Base-by-base conservation (phyloP, 2,888 invertebrate species). In the Drosophila affinis region DNA sequence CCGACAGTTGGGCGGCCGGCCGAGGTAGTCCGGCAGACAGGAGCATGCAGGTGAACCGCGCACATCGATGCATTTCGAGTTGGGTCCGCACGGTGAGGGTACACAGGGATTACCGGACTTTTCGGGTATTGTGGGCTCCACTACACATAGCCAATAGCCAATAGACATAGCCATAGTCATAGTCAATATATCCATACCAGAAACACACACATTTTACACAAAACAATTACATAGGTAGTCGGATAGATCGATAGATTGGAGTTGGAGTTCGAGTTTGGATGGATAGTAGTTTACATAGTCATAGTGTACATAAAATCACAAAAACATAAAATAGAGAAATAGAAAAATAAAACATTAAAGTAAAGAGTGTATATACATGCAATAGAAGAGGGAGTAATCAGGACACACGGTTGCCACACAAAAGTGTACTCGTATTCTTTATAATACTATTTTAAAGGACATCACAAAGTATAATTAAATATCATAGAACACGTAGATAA, bases 1-100 rank as follows among this genome's bases (percentile, higher is more conserved):
- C 89, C 97, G 94, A 90, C 97, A 97, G 90, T 96, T 96, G 45
- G 97, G 97, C 56, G 97, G 95, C 87, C 97, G 94, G 56, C 98
- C 97, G 65, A 96, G 93, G 91, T 96, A 97, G 88, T 95, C 95
- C 47, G 95, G 93, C 80, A 95, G 92, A 90, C 97, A 97, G 79
- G 97, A 96, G 91, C 97, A 97, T 78, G 96, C 96, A 76, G 96
- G 95, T 78, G 95, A 95, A 88, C 95, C 95, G 72, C 96, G 95
- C 80, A 96, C 94, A 71, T 95, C 94, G 86, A 91, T 74, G 93
- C 97, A 97, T 92, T 96, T 95, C 56, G 97, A 96, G 92, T 97
- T 95, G 61, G 95, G 95, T 76, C 97, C 97, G 91, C 97, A 97
- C 21, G 97, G 97, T 76, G 96, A 95, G 68, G 97, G 96, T 77